phyloP scores from a whole-genome alignment of 2,113 vertebrate genomes.

The Trogon melanurus region DNA sequence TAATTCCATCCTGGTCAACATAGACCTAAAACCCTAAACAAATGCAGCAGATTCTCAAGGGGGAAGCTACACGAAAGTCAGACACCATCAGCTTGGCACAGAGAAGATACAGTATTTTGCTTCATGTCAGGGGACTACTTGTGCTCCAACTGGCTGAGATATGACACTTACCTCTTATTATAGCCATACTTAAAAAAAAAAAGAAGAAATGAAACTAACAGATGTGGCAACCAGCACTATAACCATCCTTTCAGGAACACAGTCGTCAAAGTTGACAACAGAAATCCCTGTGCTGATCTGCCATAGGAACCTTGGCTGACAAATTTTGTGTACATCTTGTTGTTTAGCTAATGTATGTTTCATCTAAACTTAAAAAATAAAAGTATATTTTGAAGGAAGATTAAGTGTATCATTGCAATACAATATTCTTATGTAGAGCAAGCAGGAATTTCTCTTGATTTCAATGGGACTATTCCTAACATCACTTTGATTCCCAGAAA shows the following conservation, averaged over 20 bases:
- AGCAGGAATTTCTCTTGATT: background rate
- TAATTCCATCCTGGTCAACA: background rate
- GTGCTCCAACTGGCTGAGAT: background rate
- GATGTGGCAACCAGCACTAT: background rate
- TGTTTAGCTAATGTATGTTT: background rate
- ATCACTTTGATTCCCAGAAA: background rate
- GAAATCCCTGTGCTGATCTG: background rate
- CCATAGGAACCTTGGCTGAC: background rate
- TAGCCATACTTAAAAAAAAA: background rate
- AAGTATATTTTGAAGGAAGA: background rate
- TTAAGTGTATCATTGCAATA: accelerated
- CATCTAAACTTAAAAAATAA: background rate
- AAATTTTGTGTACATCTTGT: background rate
- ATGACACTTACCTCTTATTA: background rate
- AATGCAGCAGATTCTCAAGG: background rate
- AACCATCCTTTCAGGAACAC: background rate
- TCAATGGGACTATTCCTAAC: background rate
- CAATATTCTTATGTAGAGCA: background rate
- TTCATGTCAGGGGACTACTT: background rate
- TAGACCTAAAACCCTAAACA: background rate
- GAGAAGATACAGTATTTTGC: background rate
- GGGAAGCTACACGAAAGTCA: background rate
- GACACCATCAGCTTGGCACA: background rate
- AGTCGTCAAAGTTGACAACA: background rate
- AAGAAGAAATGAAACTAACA: background rate